Conservation (phyloP, 1,140 invertebrate species). For the Eumaeus atala region DNA sequence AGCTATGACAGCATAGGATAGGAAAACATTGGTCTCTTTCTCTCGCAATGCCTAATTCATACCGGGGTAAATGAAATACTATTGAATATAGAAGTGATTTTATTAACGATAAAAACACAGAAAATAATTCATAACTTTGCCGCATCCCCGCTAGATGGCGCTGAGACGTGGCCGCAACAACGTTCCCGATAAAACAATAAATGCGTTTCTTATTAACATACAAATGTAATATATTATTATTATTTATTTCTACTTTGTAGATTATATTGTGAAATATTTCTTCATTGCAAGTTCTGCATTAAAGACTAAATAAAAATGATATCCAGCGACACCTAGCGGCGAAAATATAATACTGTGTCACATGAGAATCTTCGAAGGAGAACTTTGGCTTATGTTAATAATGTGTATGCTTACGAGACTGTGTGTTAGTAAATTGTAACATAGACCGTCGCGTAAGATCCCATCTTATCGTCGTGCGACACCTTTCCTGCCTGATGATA, state of each 20-base stretch:
- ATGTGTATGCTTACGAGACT: neutral
- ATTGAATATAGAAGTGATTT: conserved; percentile 1
- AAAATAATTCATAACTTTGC: neutral
- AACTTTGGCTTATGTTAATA: conserved; percentile 5
- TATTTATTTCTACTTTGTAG: no score
- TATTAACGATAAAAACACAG: conserved; percentile 1
- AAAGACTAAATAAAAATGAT: conserved; percentile 1
- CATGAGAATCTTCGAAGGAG: neutral
- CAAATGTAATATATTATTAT: no score
- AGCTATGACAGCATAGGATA: no score
- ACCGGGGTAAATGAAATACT: neutral
- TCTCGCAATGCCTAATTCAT: no score
- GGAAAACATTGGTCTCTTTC: no score
- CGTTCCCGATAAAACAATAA: no score
- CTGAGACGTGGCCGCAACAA: neutral
- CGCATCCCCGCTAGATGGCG: conserved; percentile 1
- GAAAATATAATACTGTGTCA: neutral
- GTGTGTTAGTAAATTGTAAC: no score
- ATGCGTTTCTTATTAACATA: no score
- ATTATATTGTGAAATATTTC: no score
- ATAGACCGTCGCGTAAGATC: no score
- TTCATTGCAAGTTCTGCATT: neutral
- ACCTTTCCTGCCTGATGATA: no score
- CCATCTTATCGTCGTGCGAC: no score
- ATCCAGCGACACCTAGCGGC: neutral